Evolutionary conservation across 1,140 invertebrate genomes (phyloP), one percentile per base, ranked within the genome.

Genomic region (Pseudomyrmex flavicornis): DNA sequence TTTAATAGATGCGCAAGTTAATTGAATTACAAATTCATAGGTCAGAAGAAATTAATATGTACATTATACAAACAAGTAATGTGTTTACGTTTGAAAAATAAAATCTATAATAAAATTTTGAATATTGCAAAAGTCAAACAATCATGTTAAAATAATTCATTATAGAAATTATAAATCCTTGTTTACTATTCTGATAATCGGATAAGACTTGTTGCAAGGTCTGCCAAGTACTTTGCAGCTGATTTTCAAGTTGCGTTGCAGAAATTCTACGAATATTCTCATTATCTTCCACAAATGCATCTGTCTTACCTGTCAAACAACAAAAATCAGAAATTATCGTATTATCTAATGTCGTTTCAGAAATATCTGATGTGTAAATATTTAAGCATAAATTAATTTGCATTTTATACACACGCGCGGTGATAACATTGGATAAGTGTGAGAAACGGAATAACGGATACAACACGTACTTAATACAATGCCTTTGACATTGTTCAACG

Each of bases 151-250:
- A 65, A 66, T 26, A 15, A 15, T 26, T 13, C 13, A n/a, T 1
- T 73, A 44, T 13, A 63, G 4, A 9, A 65, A 44, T 65, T 20
- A 44, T 54, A 65, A 26, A 50, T 48, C 20, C 46, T 35, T 44
- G 62, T 68, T 76, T 84, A 94, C 93, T 90, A 15, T 89, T 87
- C 20, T 88, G 79, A 83, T 93, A 93, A 72, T 91, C 77, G 0
- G 75, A 75, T 2, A 93, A 50, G 20, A 92, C 22, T 7, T 20
- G 83, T 66, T 77, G 83, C 20, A 92, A 61, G 26, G 89, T 62
- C 13, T 90, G 65, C 73, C 84, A 86, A 15, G 85, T 61, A 1
- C 58, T 72, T 26, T 77, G 68, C 7, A 89, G 68, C 59, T 87
- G 86, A 20, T 88, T 91, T 26, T 91, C 90, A 9, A 91, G 73